Percentiles rank a stretch among this genome's conserved stretches.
These are phyloP conservation scores for Melitaea athalia DNA, from an alignment of 2,888 invertebrate genomes.

Conservation along the genomic window DNA sequence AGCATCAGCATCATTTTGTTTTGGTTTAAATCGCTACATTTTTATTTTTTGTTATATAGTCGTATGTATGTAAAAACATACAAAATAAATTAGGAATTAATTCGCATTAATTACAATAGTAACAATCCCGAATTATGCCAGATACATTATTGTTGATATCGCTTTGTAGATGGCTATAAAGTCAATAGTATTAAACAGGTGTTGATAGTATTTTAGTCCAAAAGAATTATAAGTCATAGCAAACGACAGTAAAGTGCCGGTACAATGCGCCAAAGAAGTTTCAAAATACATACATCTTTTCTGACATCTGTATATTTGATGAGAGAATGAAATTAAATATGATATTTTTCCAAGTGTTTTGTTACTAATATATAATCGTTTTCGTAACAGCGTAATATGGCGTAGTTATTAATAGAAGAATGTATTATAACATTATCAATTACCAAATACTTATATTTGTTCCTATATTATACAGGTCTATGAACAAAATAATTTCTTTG, in stretches of 20 bases:
- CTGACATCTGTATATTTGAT: conserved; percentile 32
- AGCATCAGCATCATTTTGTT: too few relatives aligned
- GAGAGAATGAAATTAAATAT: conserved; percentile 8
- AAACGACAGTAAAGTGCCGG: conserved; percentile 64
- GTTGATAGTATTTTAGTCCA: conserved; percentile 28
- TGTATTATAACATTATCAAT: too few relatives aligned
- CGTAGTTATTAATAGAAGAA: too few relatives aligned
- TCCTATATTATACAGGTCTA: too few relatives aligned
- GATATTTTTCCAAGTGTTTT: neutral
- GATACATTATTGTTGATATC: neutral
- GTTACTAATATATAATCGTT: neutral
- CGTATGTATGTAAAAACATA: neutral
- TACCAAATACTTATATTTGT: too few relatives aligned
- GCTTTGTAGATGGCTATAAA: conserved; percentile 3
- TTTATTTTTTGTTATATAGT: too few relatives aligned
- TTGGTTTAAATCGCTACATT: too few relatives aligned
- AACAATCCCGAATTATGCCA: conserved; percentile 3
- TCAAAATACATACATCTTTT: conserved; percentile 47
- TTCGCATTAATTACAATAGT: neutral
- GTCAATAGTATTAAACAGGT: conserved; percentile 27
- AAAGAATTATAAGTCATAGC: conserved; percentile 51
- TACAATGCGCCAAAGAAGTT: conserved; percentile 64
- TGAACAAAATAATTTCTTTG: too few relatives aligned
- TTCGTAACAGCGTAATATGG: too few relatives aligned
- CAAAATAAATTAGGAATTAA: conserved; percentile 1